Base-by-base conservation (phyloP, 2,797 vertebrate genomes). In the Gambusia yucatana region DNA sequence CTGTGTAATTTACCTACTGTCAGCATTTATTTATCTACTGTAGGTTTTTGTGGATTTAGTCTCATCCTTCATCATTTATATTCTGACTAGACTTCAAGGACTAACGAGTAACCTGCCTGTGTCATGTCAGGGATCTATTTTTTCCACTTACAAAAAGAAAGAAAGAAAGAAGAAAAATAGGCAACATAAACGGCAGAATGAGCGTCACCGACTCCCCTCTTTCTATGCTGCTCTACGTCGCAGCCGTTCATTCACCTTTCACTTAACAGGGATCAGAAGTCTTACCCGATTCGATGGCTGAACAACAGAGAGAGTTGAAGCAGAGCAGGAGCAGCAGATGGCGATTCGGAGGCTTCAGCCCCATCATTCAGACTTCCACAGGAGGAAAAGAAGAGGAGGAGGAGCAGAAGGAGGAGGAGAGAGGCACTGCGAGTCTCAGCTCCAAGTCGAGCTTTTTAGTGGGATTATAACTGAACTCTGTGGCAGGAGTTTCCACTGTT, bases 261-360 rank as follows among this genome's bases (percentile, higher is more conserved):
- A 43, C 14, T n/a, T 7, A 13, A 10, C 11, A n/a, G 22, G 8
- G 65, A 25, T 69, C 10, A 39, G 2, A 13, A 8, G 30, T 78
- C 95, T 89, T 92, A 96, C 96, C 94, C 63, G 94, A 96, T 74
- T 95, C 95, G 25, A 96, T 95, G 85, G 95, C 90, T 7, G 90
- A 86, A 81, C 86, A 76, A 75, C 77, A 87, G 0, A 83, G 75
- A 20, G 81, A 59, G 82, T 87, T 77, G 77, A 84, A 78, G 81
- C 82, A 63, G 70, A 94, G 82, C 75, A 94, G 83, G 76, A 93
- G 77, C 83, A 94, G 78, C 82, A 94, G 81, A 73, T 79, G 30
- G 67, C 77, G 80, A 57, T 84, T 77, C 85, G 74, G 73, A 63
- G n/a, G 52, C 67, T 57, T 75, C 84, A 74, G 10, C 78, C 91